phyloP scores from a whole-genome alignment of 2,113 vertebrate genomes.

The Mormyrus iriodes region DNA sequence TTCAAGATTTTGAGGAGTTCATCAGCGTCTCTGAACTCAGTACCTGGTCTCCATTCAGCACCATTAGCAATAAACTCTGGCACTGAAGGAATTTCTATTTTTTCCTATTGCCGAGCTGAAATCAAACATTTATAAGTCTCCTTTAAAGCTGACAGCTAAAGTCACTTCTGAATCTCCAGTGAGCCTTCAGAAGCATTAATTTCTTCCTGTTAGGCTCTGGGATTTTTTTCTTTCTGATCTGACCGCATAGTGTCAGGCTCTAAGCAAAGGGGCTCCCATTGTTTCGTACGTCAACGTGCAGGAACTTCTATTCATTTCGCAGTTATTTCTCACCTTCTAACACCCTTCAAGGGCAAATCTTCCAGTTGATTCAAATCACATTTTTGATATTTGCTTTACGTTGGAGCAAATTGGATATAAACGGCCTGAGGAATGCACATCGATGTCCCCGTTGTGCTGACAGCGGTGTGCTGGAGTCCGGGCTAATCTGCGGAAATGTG shows the following conservation, averaged over 20 bases:
- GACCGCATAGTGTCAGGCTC: conserved; percentile 27
- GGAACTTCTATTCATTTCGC: conserved; percentile 32
- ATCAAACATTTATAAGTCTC: conserved; percentile 57
- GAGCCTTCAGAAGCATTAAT: conserved; percentile 58
- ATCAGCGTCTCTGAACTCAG: conserved; percentile 22
- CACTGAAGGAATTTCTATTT: conserved; percentile 46
- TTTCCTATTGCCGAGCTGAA: conserved; percentile 45
- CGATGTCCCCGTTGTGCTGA: conserved; percentile 30
- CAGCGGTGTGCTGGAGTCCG: conserved; percentile 44
- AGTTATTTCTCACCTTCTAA: conserved; percentile 41
- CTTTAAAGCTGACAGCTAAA: conserved; percentile 54
- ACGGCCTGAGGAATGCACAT: conserved; percentile 49
- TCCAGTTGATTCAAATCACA: conserved; percentile 68
- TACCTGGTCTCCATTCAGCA: conserved; percentile 42
- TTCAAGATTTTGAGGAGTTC: neutral
- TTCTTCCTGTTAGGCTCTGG: conserved; percentile 37
- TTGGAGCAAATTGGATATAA: conserved; percentile 62
- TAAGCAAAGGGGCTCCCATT: conserved; percentile 31
- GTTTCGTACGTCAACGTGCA: conserved; percentile 42
- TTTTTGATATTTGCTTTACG: conserved; percentile 75
- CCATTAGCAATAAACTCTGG: conserved; percentile 30
- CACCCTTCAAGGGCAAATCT: conserved; percentile 61
- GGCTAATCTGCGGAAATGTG: conserved; percentile 63
- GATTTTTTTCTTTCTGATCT: neutral
- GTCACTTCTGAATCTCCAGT: conserved; percentile 59